These are phyloP conservation scores for Diplodus sargus DNA, from an alignment of 2,797 vertebrate species.

Conservation along the genomic window DNA sequence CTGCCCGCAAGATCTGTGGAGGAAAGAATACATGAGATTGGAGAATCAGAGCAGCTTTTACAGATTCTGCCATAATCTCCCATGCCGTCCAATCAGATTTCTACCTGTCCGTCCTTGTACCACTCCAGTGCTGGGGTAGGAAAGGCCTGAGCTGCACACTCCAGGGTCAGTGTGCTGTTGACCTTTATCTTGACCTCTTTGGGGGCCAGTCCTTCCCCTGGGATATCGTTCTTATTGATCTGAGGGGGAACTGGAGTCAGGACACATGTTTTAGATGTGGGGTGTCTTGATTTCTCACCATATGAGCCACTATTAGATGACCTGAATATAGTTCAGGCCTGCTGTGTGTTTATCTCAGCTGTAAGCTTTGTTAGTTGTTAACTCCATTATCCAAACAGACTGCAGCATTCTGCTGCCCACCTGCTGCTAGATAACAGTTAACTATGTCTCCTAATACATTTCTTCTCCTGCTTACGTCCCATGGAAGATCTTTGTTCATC, in stretches of 20 bases:
- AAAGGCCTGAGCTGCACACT: conserved; percentile 92
- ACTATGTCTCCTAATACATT: too few species aligned
- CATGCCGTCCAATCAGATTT: neutral
- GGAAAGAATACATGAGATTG: neutral
- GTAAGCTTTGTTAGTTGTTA: too few species aligned
- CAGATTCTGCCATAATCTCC: neutral
- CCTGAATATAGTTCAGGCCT: too few species aligned
- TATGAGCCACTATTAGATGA: too few species aligned
- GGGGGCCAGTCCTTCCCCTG: conserved; percentile 87
- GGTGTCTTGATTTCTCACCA: too few species aligned
- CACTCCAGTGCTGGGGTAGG: conserved; percentile 91
- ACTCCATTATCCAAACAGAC: too few species aligned
- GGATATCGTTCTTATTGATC: conserved; percentile 91
- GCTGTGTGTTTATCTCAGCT: too few species aligned
- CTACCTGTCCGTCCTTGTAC: conserved; percentile 98
- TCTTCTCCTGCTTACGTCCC: too few species aligned
- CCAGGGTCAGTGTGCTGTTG: conserved; percentile 91
- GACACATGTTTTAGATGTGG: conserved; percentile 13
- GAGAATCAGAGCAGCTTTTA: neutral
- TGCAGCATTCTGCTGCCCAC: too few species aligned
- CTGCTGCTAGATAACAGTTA: too few species aligned
- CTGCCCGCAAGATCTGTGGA: conserved; percentile 87
- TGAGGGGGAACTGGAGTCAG: conserved; percentile 90
- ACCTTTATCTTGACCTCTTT: conserved; percentile 96
- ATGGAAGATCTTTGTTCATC: too few species aligned